Evolutionary conservation across 2,797 vertebrate genomes (phyloP), one percentile per base, ranked within the genome.

Genomic region (Malacoctenus gilli): DNA sequence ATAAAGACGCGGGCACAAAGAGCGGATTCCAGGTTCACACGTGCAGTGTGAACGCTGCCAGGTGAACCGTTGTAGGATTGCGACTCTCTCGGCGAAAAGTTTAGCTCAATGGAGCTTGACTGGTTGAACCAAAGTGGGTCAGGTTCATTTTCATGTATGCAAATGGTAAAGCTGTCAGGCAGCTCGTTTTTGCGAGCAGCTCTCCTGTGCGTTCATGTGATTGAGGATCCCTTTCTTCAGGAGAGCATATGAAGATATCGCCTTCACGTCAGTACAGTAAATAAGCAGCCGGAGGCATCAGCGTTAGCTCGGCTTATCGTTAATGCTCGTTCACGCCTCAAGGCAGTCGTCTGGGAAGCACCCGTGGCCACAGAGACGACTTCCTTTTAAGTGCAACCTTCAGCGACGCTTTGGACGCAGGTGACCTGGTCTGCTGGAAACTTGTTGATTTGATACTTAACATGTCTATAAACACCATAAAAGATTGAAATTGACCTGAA

Each of bases 31-130:
- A 18, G 22, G 42, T 38, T 18, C 13, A 4, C 12, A 32, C 21
- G n/a, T 68, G 42, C 44, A 19, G 44, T 51, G 37, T 11, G 25
- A 13, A 23, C 14, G 8, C 12, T 20, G n/a, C 13, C 21, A 74
- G 31, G 20, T 44, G 18, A 44, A 19, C 48, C 43, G n/a, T 21
- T 44, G 3, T 37, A 18, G 22, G 23, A 21, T 9, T 38, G 8
- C 23, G 30, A 10, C 63, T 12, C 30, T 39, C 3, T 1, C 14
- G 14, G 8, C 18, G 16, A 41, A 40, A 49, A 23, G 23, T 50
- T 25, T 12, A 21, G 10, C 42, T 13, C 5, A 1, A n/a, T 42
- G 18, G 6, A 10, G 44, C 5, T 18, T 8, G 13, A 28, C 7
- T 22, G 25, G 3, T 55, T 20, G n/a, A 1, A 6, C 11, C 4